Percentiles rank a stretch among this genome's conserved stretches.
These are phyloP conservation scores for Dasyornis broadbenti DNA, from an alignment of 2,113 vertebrate species.

Conservation along the genomic window DNA sequence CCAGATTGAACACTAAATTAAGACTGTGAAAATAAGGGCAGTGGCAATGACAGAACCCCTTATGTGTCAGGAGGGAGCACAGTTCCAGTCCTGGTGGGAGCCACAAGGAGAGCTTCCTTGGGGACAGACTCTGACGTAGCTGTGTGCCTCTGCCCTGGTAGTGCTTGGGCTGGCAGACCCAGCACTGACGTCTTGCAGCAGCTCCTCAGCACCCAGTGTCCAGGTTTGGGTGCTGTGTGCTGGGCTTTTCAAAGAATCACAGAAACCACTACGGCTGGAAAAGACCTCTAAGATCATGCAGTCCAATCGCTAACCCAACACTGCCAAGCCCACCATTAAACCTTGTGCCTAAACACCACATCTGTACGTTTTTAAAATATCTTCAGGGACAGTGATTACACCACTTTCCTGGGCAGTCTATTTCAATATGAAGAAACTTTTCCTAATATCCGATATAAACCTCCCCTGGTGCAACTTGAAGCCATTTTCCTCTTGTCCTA, in stretches of 20 bases:
- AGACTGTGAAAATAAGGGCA: neutral
- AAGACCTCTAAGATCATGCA: neutral
- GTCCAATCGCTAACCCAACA: neutral
- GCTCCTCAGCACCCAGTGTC: neutral
- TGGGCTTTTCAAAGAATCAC: neutral
- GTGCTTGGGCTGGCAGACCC: neutral
- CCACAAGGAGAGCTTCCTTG: neutral
- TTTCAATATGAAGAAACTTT: neutral
- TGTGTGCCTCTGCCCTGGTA: neutral
- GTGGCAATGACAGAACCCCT: neutral
- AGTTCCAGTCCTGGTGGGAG: neutral
- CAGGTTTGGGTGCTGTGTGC: neutral
- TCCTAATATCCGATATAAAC: neutral
- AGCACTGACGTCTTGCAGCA: neutral
- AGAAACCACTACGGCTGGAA: neutral
- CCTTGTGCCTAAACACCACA: neutral
- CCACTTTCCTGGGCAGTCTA: neutral
- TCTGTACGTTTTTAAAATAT: neutral
- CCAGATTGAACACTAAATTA: neutral
- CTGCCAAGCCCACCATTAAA: neutral
- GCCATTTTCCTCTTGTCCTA: neutral
- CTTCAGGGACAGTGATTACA: neutral
- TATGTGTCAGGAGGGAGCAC: neutral
- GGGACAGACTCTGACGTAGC: rapidly evolving
- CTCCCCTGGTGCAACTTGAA: neutral